phyloP scores from a whole-genome alignment of 2,888 invertebrate genomes.

The Synanthedon tipuliformis region DNA sequence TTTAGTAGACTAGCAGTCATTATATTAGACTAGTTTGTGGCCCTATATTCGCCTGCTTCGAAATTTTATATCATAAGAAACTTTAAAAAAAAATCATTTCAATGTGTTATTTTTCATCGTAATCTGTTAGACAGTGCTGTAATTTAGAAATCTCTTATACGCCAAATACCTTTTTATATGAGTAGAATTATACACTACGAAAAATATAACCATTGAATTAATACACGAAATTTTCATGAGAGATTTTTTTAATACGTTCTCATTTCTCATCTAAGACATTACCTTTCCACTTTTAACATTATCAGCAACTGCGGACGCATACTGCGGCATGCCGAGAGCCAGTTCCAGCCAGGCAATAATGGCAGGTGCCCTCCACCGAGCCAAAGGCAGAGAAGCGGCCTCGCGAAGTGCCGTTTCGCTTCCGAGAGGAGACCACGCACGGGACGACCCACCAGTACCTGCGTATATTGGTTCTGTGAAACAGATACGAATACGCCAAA shows the following conservation, averaged over 20 bases:
- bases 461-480: slow-evolving; percentile 58
- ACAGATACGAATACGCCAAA: background rate
- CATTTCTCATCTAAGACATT: slow-evolving; percentile 9
- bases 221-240: background rate
- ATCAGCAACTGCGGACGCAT: slow-evolving; percentile 89
- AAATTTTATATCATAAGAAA: background rate
- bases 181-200: background rate
- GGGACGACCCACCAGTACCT: slow-evolving; percentile 48
- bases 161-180: background rate
- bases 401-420: slow-evolving; percentile 87
- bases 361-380: slow-evolving; percentile 92
- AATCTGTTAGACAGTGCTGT: background rate
- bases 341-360: slow-evolving; percentile 96
- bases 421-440: slow-evolving; percentile 79
- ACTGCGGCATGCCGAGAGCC: slow-evolving; percentile 94
- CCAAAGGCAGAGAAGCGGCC: slow-evolving; percentile 86
- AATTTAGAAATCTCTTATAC: background rate
- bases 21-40: too few relatives aligned
- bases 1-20: too few relatives aligned
- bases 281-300: slow-evolving; percentile 97
- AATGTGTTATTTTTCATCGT: background rate
- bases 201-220: too few relatives aligned
- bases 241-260: background rate
- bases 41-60: too few relatives aligned
- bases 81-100: background rate